phyloP scores from a whole-genome alignment of 2,113 vertebrate species.

The Tamias sibiricus region DNA sequence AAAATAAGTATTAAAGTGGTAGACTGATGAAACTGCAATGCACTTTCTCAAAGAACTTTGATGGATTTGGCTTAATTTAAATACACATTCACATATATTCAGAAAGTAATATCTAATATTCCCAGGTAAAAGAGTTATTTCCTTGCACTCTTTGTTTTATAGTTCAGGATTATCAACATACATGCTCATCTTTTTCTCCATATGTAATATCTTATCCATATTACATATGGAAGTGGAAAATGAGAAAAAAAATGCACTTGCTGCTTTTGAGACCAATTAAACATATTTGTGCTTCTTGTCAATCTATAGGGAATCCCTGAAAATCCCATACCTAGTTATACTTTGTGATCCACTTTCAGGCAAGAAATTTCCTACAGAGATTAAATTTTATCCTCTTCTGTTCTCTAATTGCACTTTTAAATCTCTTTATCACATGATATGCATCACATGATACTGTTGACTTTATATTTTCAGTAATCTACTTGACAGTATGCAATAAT shows the following conservation, averaged over 20 bases:
- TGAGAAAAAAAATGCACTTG: not conserved
- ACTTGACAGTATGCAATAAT: not conserved
- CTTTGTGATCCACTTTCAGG: conserved; percentile 8
- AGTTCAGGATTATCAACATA: not conserved
- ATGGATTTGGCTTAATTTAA: not conserved
- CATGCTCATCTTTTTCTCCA: not conserved
- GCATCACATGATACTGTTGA: not conserved
- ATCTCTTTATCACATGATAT: not conserved
- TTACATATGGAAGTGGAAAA: not conserved
- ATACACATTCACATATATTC: not conserved
- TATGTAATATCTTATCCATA: not conserved
- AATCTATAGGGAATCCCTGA: not conserved
- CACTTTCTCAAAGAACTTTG: not conserved
- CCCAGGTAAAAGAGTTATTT: not conserved
- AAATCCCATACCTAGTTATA: not conserved
- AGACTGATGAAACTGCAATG: not conserved
- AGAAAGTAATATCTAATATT: not conserved
- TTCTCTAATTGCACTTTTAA: not conserved
- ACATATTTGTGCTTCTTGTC: not conserved
- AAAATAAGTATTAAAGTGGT: not conserved
- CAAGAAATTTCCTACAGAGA: not conserved
- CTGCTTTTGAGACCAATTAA: not conserved
- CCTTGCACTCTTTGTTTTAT: not conserved
- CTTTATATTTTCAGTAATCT: conserved; percentile 10
- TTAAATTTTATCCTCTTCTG: not conserved